Percentiles rank a stretch among this genome's conserved stretches.
Evolutionary conservation across 2,888 invertebrate species (phyloP).

Genomic region (Mesodorylaimus sp.): DNA sequence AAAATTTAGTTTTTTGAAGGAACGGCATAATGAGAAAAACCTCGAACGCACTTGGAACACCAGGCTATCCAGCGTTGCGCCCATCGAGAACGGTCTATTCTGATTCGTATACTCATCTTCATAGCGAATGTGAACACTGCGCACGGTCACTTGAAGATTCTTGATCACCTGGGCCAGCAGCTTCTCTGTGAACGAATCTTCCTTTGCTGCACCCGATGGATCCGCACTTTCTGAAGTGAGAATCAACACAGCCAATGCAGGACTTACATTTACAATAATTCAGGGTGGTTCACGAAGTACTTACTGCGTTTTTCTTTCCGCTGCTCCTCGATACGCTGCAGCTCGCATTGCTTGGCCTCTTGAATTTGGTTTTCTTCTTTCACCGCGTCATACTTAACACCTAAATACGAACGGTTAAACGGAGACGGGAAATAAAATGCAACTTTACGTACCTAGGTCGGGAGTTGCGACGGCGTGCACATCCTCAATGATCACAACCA

Average conservation of each 20-base stretch:
- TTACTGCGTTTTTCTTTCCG: slow-evolving; percentile 35
- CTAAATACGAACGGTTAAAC: slow-evolving; percentile 35
- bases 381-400: slow-evolving; percentile 60
- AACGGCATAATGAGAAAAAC: no score
- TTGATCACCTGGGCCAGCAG: slow-evolving; percentile 40
- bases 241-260: no score
- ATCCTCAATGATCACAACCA: slow-evolving; percentile 69
- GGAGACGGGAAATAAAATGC: neutral
- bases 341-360: slow-evolving; percentile 58
- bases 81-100: slow-evolving; percentile 43
- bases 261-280: neutral
- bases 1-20: no score
- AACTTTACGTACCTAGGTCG: slow-evolving; percentile 1
- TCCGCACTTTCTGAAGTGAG: no score
- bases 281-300: neutral
- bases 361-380: slow-evolving; percentile 59
- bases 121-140: slow-evolving; percentile 40
- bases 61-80: slow-evolving; percentile 65
- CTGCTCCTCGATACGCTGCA: slow-evolving; percentile 59
- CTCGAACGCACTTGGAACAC: slow-evolving; percentile 45
- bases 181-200: slow-evolving; percentile 41
- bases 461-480: slow-evolving; percentile 50
- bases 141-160: slow-evolving; percentile 40
- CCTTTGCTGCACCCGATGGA: slow-evolving; percentile 21
- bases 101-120: slow-evolving; percentile 40